phyloP scores from a whole-genome alignment of 2,888 invertebrate species.

The Caenorhabditis sp. region DNA sequence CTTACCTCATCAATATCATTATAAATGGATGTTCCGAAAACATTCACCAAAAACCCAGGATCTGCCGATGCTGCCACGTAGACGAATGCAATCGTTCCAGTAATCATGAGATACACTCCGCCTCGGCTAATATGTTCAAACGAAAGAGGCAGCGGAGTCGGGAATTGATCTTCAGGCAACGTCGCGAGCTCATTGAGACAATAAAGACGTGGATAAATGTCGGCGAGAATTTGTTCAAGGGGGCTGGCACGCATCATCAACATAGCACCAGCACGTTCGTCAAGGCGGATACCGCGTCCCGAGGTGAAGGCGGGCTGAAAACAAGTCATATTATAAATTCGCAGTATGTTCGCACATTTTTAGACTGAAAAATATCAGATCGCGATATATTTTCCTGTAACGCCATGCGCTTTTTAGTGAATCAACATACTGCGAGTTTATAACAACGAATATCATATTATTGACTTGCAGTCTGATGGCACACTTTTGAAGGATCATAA shows the following conservation, averaged over 20 bases:
- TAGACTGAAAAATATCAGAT: too few relatives aligned
- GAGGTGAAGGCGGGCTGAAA: constrained; percentile 90
- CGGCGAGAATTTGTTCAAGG: constrained; percentile 89
- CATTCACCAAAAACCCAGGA: constrained; percentile 66
- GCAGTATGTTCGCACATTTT: too few relatives aligned
- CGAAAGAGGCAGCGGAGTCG: constrained; percentile 90
- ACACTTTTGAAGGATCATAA: too few relatives aligned
- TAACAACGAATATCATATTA: too few relatives aligned
- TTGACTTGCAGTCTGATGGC: too few relatives aligned
- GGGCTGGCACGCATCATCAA: constrained; percentile 94
- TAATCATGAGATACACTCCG: constrained; percentile 94
- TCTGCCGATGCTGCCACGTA: constrained; percentile 71
- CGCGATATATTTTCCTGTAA: too few relatives aligned
- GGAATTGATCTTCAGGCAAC: constrained; percentile 53
- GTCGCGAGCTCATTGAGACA: constrained; percentile 87
- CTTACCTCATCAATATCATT: constrained; percentile 71
- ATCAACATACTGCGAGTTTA: too few relatives aligned
- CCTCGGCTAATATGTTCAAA: constrained; percentile 88
- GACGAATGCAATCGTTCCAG: constrained; percentile 86
- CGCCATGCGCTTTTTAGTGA: too few relatives aligned
- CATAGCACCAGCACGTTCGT: constrained; percentile 95
- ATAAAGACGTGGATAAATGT: constrained; percentile 94
- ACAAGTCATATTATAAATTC: too few relatives aligned
- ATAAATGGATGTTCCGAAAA: constrained; percentile 70
- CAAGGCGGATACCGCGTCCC: constrained; percentile 91